Evolutionary conservation across 1,140 invertebrate genomes (phyloP).

Genomic region (Bactericera cockerelli): DNA sequence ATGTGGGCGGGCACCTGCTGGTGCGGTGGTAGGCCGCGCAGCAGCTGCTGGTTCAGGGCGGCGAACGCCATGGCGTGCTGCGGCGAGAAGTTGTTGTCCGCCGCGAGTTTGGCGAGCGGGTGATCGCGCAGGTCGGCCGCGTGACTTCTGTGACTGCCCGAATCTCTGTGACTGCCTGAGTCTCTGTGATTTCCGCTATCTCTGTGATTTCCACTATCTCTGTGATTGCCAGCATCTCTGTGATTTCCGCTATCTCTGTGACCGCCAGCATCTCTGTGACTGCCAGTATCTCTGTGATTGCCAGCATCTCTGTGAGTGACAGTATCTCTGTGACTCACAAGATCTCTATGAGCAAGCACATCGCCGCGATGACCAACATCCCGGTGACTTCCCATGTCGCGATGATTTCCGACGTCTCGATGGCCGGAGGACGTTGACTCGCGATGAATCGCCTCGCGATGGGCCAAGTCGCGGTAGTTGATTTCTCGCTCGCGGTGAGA

Average conservation of each 20-base stretch:
- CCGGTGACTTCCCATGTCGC: background rate
- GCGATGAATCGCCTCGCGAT: background rate
- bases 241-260: too few species aligned
- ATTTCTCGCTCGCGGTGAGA: background rate
- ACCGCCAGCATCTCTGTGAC: too few species aligned
- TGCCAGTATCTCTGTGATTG: too few species aligned
- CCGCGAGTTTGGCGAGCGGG: slow-evolving; percentile 32
- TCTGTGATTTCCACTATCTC: too few species aligned
- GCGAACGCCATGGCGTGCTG: slow-evolving; percentile 61
- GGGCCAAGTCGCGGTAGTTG: background rate
- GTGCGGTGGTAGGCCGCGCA: slow-evolving; percentile 30
- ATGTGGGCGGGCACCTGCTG: slow-evolving; percentile 49
- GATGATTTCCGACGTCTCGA: background rate
- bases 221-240: too few species aligned
- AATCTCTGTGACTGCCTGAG: background rate
- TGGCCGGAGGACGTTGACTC: background rate
- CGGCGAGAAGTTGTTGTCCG: slow-evolving; percentile 43
- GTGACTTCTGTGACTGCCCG: background rate
- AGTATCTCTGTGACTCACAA: too few species aligned
- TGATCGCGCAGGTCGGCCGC: slow-evolving; percentile 22
- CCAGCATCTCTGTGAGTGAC: too few species aligned
- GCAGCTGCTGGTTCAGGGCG: slow-evolving; percentile 56
- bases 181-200: slow-evolving; percentile 15
- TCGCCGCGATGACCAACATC: background rate
- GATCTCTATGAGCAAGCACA: too few species aligned